Base-by-base conservation (phyloP, 2,797 vertebrate species). In the Phrynocephalus forsythii region DNA sequence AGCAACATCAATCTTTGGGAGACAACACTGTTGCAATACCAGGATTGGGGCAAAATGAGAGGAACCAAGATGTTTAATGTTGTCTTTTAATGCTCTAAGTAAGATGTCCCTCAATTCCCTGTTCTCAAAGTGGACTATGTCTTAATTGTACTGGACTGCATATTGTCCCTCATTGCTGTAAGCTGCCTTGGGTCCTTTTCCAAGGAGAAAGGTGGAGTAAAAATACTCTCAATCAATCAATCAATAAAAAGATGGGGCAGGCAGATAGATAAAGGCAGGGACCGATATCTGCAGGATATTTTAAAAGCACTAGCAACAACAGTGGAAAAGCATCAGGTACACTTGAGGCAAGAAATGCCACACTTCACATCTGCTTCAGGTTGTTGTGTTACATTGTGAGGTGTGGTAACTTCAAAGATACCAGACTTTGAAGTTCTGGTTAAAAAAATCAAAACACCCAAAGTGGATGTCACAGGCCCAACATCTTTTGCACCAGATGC, bases 1-100 rank as follows among this genome's bases (percentile, higher is more conserved):
- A 88, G 72, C 82, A 86, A 85, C 82, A 56, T 88, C 83, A 68
- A 56, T 87, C 91, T 77, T 77, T 68, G 85, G 33, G 80, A 88
- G 63, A n/a, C 10, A 82, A 5, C 77, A 82, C 82, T 76, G 48
- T 88, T 67, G 20, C 60, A 85, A 2, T 78, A 22, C 11, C 69
- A 8, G 52, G 24, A n/a, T 50, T 20, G 26, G 50, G 1, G 71
- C 9, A 26, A 16, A 50, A 44, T 44, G 50, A 56, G 4, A 16
- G 28, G 60, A 66, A 66, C 24, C 26, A 48, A 18, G 18, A 20
- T 63, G 38, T 44, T 44, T 44, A 5, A 44, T 44, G 38, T 44
- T 44, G 38, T 44, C 38, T 44, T 44, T 44, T 44, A 44, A 44
- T 44, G 38, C 38, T 44, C 38, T 44, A 44, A 44, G 38, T 44